Evolutionary conservation across 2,888 invertebrate genomes (phyloP).

Genomic region (Aethes cnicana): DNA sequence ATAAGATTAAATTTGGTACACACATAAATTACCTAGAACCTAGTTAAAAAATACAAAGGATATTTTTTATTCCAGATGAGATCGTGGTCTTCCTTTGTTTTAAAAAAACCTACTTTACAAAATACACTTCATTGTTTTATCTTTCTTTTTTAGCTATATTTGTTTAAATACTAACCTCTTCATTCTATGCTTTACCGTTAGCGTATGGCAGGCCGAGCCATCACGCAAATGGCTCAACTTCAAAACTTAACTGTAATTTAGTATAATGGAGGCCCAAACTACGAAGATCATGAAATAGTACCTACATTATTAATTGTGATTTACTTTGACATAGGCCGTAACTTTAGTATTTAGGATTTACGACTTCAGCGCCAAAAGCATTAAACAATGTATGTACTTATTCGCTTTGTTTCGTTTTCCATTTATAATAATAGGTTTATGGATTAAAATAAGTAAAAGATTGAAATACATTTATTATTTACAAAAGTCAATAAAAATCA

Average conservation of each 20-base stretch:
- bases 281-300: constrained; percentile 16
- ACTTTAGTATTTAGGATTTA: constrained; percentile 1
- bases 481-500: constrained; percentile 17
- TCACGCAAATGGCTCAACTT: constrained; percentile 20
- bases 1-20: no score
- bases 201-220: neutral
- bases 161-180: neutral
- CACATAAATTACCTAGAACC: no score
- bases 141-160: no score
- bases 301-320: constrained; percentile 16
- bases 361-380: neutral
- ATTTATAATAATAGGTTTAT: neutral
- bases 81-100: no score
- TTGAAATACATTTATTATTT: constrained; percentile 18
- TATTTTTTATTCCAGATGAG: no score
- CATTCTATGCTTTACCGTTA: neutral
- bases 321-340: constrained; percentile 5
- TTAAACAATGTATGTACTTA: no score
- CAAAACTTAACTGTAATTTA: constrained; percentile 18
- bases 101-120: no score
- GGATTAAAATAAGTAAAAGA: neutral
- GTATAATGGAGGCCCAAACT: constrained; percentile 10
- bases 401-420: no score
- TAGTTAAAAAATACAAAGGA: no score
- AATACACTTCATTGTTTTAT: no score